A percentile compares a stretch with the other conserved stretches of the same genome.
Evolutionary conservation across 1,140 invertebrate genomes (phyloP).

Genomic region (Colletes gigas): DNA sequence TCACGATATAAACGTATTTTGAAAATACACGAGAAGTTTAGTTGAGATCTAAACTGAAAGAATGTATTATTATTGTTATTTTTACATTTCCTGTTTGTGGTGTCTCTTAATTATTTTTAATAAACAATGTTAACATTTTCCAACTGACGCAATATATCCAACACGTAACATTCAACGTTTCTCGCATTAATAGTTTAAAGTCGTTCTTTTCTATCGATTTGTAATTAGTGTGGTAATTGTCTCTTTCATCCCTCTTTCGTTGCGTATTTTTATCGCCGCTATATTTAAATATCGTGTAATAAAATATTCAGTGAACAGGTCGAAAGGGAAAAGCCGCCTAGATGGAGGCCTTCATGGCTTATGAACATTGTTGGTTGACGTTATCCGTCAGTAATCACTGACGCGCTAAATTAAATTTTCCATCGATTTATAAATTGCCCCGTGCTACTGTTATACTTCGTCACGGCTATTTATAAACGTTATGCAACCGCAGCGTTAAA

Average conservation of each 20-base stretch:
- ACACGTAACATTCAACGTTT: too few species aligned
- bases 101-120: too few species aligned
- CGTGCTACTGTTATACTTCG: neutral
- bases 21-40: too few species aligned
- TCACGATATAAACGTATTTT: too few species aligned
- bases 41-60: too few species aligned
- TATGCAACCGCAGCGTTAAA: neutral
- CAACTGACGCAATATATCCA: too few species aligned
- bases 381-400: neutral
- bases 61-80: too few species aligned
- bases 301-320: slow-evolving; percentile 14
- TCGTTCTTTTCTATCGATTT: neutral
- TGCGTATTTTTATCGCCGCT: neutral
- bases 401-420: slow-evolving; percentile 24
- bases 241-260: neutral
- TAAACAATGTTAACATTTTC: too few species aligned
- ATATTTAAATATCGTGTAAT: neutral
- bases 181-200: too few species aligned
- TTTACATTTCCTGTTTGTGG: too few species aligned
- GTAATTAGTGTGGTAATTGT: neutral
- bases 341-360: slow-evolving; percentile 14
- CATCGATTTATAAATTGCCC: neutral
- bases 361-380: slow-evolving; percentile 3
- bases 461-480: neutral
- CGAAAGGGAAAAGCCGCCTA: slow-evolving; percentile 27